phyloP scores from a whole-genome alignment of 1,140 invertebrate species.

The Heterodera schachtii region DNA sequence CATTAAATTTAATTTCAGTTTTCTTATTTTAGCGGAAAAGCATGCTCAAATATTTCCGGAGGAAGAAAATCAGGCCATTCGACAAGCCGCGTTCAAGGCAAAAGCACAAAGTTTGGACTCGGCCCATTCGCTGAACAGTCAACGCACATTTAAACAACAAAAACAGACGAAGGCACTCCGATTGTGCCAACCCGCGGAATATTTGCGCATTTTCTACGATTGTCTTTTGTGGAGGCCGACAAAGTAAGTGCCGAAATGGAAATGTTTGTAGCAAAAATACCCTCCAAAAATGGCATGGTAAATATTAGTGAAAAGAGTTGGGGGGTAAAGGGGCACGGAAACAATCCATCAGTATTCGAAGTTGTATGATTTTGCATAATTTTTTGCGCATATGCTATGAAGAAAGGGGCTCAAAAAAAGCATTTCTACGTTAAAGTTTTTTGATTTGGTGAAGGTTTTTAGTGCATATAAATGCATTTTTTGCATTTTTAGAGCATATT shows the following conservation, averaged over 20 bases:
- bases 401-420: no score
- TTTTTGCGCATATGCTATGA: no score
- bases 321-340: no score
- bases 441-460: no score
- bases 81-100: conserved; percentile 29
- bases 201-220: conserved; percentile 51
- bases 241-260: conserved; percentile 22
- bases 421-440: no score
- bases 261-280: no score
- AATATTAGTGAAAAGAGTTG: no score
- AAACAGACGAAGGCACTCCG: neutral
- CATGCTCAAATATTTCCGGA: conserved; percentile 54
- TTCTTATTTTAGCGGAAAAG: conserved; percentile 48
- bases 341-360: no score
- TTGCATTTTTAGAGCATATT: no score
- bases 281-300: no score
- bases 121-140: neutral
- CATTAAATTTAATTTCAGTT: neutral
- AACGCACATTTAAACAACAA: neutral
- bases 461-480: no score
- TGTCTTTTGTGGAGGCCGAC: conserved; percentile 39
- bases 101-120: conserved; percentile 23
- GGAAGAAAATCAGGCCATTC: conserved; percentile 31
- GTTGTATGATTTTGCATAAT: no score
- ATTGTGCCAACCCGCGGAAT: conserved; percentile 38